Base-by-base conservation (phyloP, 2,113 vertebrate species). In the Zeus faber region DNA sequence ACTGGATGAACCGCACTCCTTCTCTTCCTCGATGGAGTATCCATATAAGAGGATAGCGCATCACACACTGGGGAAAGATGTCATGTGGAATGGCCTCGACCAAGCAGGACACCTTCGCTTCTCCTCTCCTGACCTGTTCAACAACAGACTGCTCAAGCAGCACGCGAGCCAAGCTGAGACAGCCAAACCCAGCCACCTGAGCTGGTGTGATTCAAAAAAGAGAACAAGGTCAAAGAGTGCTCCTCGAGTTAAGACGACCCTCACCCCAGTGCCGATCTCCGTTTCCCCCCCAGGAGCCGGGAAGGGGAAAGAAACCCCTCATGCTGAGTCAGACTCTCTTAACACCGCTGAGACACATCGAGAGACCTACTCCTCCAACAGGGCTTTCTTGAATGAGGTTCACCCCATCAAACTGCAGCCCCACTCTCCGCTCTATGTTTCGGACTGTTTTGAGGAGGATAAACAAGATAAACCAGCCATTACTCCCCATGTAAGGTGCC, bases 401-500 rank as follows among this genome's bases (percentile, higher is more conserved):
- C 96, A 98, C 48, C 96, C 96, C 23, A 95, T 93, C 79, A 98
- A 98, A 74, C 88, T 98, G 50, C 95, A 98, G 80, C 94, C 94
- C 0, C 93, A 95, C 27, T 85, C 94, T 0, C 94, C 95, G 0
- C 88, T 98, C 6, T 95, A 92, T 40, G 88, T 96, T 20, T 84
- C 86, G 5, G 91, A 93, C 71, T 93, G 92, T 83, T 91, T 90
- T 20, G 92, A 92, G 5, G 91, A 92, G 24, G 85, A 76, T 1
- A 89, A 79, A 0, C 85, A 76, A 0, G 44, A 72, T 2, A 91
- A 90, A 71, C 49, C 88, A 1, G 85, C 84, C 0, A 67, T 86
- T 7, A 92, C 88, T 14, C 92, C 94, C 21, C 96, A 98, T 0
- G 96, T 98, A 60, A 91, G 89, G 62, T 96, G 93, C 77, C 92